Percentiles rank a stretch among this genome's conserved stretches.
Conservation (phyloP, 1,140 invertebrate genomes). For the Arion vulgaris region DNA sequence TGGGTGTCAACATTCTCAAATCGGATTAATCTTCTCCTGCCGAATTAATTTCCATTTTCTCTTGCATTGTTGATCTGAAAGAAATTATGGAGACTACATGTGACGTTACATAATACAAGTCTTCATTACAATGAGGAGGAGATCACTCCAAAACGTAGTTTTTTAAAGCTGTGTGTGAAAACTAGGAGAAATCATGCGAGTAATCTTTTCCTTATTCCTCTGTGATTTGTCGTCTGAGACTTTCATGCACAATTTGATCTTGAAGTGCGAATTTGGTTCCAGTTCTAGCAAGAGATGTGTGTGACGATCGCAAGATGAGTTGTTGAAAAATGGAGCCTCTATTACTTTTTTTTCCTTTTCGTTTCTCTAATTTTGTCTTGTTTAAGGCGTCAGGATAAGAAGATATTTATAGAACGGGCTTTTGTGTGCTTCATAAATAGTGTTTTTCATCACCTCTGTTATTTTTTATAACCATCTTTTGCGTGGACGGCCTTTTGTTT, state of each 20-base stretch:
- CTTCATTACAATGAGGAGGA: background rate
- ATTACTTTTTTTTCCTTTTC: no score
- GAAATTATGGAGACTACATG: background rate
- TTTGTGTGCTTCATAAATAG: no score
- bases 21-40: constrained; percentile 16
- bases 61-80: background rate
- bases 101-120: background rate
- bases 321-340: background rate
- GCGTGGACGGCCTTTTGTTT: no score
- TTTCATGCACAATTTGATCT: background rate
- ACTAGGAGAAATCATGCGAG: constrained; percentile 2
- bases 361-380: no score
- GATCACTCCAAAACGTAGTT: background rate
- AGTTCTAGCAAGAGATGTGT: background rate
- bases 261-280: background rate
- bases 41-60: background rate
- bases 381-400: no score
- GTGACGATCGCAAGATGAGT: background rate
- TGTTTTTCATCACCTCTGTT: no score
- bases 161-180: background rate
- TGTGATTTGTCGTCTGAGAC: background rate
- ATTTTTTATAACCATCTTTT: no score
- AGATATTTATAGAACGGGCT: no score
- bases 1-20: background rate
- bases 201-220: background rate